A percentile compares a stretch with the other conserved stretches of the same genome.
These are phyloP conservation scores for Lysandra coridon DNA, from an alignment of 2,888 invertebrate genomes.

Conservation along the genomic window DNA sequence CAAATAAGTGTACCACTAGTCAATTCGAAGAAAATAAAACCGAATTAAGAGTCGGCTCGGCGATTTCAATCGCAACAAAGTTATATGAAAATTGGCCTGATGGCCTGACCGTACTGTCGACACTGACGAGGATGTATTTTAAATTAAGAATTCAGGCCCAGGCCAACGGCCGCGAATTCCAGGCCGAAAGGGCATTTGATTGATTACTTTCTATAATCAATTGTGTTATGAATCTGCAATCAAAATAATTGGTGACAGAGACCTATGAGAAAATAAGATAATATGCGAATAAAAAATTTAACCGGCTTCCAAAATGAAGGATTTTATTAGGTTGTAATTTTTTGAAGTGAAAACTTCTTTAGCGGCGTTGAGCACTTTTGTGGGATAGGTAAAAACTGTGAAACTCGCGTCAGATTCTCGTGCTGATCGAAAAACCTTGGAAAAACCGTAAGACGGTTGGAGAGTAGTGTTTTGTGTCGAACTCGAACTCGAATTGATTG, in stretches of 20 bases:
- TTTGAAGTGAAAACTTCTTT: too few relatives aligned
- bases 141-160: conserved; percentile 24
- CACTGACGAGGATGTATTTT: conserved; percentile 25
- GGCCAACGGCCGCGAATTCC: conserved; percentile 17
- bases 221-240: neutral
- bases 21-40: conserved; percentile 7
- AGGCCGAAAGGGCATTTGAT: conserved; percentile 16
- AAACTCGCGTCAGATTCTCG: too few relatives aligned
- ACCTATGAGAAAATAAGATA: neutral
- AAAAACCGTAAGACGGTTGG: too few relatives aligned
- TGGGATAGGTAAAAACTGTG: too few relatives aligned
- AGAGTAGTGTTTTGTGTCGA: too few relatives aligned
- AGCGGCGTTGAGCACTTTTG: too few relatives aligned
- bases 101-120: conserved; percentile 11
- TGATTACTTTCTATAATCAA: conserved; percentile 25
- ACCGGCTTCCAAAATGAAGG: too few relatives aligned
- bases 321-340: too few relatives aligned
- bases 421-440: too few relatives aligned
- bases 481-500: too few relatives aligned
- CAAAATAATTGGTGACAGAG: neutral
- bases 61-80: conserved; percentile 15
- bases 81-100: conserved; percentile 18
- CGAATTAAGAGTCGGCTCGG: conserved; percentile 9
- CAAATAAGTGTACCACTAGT: conserved; percentile 11
- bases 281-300: too few relatives aligned